Base-by-base conservation (phyloP, 2,888 invertebrate species). In the Caenorhabditis sp. region DNA sequence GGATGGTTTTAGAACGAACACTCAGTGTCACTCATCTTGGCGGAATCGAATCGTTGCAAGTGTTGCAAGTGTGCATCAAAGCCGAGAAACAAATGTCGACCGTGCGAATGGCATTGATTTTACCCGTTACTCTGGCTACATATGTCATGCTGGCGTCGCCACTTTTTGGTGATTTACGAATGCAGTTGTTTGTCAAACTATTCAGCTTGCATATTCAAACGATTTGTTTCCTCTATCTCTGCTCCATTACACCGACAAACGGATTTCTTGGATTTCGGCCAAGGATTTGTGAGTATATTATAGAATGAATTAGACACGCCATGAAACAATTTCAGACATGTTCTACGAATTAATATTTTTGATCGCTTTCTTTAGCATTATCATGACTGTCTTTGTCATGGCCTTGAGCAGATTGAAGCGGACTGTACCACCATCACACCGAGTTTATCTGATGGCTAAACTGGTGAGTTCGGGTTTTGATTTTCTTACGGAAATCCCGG, bases 271-370 rank as follows among this genome's bases (percentile, higher is more conserved):
- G 84, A 50, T 76, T 75, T 3, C 81, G 84, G 57, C 86, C 86
- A 2, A 79, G 80, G 62, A 78, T 85, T 58, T 85, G 85, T 85
- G 53, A 78, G 81, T 73, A 54, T 27, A n/a, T n/a, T n/a, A n/a
- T n/a, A n/a, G n/a, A n/a, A n/a, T n/a, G n/a, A n/a, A n/a, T n/a
- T n/a, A n/a, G n/a, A n/a, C n/a, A n/a, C n/a, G n/a, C n/a, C n/a
- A n/a, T n/a, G n/a, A n/a, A n/a, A n/a, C 19, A 27, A 19, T 78
- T 79, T 59, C 73, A 86, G 86, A 86, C 66, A 74, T 82, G 24
- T 84, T 83, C 78, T 86, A 86, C 70, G 86, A 86, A 70, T 71
- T 82, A 54, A 62, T 85, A 5, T 86, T 86, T 68, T 73, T 77
- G 10, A 67, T 85, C 60, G 80, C 81, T 12, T 77, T 83, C 58